Percentiles rank a stretch among this genome's conserved stretches.
Conservation (phyloP, 1,140 invertebrate genomes). For the Apis laboriosa region DNA sequence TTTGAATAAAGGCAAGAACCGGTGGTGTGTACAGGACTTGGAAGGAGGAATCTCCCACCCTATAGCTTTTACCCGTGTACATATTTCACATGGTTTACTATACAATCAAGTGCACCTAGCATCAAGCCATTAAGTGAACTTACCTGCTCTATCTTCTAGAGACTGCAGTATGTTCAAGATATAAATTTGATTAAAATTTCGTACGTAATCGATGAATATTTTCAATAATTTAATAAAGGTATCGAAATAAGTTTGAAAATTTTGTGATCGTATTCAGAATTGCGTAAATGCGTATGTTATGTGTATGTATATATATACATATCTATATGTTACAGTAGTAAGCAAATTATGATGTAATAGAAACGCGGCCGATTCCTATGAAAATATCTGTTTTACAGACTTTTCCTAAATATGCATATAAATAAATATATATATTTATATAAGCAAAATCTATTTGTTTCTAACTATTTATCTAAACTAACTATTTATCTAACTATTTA, state of each 20-base stretch:
- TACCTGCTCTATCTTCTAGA: background rate
- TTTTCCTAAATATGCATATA: background rate
- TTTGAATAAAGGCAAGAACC: slow-evolving; percentile 52
- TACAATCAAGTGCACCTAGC: slow-evolving; percentile 19
- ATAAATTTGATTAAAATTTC: slow-evolving; percentile 10
- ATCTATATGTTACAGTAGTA: background rate
- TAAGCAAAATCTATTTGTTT: background rate
- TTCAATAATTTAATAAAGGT: background rate
- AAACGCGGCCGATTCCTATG: slow-evolving; percentile 18
- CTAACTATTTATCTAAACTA: no score
- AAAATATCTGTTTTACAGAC: background rate
- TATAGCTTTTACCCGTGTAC: slow-evolving; percentile 35
- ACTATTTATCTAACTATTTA: background rate
- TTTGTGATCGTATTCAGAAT: background rate
- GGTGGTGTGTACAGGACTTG: slow-evolving; percentile 46
- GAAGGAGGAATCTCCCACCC: slow-evolving; percentile 60
- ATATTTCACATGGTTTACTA: slow-evolving; percentile 35
- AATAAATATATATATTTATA: background rate
- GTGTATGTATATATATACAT: background rate
- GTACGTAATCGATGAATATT: slow-evolving; percentile 16
- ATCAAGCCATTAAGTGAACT: background rate
- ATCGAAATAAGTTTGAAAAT: background rate
- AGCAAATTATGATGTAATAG: slow-evolving; percentile 14
- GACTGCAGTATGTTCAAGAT: background rate
- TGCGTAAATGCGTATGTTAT: background rate